phyloP scores from a whole-genome alignment of 2,797 vertebrate species.

The Cossypha niveicapilla region DNA sequence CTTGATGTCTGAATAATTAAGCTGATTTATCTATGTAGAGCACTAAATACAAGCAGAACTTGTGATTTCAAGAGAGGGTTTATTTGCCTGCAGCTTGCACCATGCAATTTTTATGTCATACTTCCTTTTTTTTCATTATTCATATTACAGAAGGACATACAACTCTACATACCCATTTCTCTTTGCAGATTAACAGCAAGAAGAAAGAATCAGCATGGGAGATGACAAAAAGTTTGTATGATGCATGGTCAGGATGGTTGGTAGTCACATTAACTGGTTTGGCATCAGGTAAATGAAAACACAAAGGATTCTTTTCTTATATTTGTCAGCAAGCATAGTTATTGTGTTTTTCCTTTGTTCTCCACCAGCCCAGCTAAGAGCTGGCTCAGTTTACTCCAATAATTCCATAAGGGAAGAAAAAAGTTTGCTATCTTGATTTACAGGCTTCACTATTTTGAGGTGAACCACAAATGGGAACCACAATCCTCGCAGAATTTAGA shows the following conservation, averaged over 20 bases:
- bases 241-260: conserved; percentile 98
- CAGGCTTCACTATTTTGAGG: background rate
- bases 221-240: conserved; percentile 95
- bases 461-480: background rate
- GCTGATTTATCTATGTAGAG: background rate
- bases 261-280: conserved; percentile 95
- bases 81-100: background rate
- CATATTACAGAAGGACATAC: background rate
- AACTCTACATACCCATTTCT: background rate
- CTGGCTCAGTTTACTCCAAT: background rate
- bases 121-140: background rate
- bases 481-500: background rate
- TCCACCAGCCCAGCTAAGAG: background rate
- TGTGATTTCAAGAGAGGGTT: background rate
- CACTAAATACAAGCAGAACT: background rate
- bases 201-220: conserved; percentile 99
- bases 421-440: background rate
- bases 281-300: conserved; percentile 86
- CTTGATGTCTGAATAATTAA: background rate
- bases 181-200: conserved; percentile 93
- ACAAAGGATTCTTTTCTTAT: background rate
- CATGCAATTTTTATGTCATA: background rate
- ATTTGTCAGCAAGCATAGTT: background rate
- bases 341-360: background rate
- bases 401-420: background rate